These are phyloP conservation scores for Microchrysa polita DNA, from an alignment of 2,888 invertebrate genomes.

Conservation along the genomic window DNA sequence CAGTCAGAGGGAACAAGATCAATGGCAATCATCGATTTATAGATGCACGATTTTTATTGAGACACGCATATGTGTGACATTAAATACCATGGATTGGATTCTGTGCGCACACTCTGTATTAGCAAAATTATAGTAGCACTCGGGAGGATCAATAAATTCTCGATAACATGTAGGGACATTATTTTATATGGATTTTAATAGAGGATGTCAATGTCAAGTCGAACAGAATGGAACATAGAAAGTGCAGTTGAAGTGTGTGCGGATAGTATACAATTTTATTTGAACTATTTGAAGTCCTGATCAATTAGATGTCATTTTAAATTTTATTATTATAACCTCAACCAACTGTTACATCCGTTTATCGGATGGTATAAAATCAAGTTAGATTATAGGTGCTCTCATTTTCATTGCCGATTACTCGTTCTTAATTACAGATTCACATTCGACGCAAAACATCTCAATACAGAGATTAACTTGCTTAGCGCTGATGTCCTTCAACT, in stretches of 20 bases:
- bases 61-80: conserved; percentile 6
- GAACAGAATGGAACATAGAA: background rate
- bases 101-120: background rate
- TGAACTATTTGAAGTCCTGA: no score
- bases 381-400: no score
- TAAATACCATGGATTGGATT: background rate
- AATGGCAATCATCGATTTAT: background rate
- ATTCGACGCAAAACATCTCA: no score
- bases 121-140: background rate
- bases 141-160: conserved; percentile 11
- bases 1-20: background rate
- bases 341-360: no score
- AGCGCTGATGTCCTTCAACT: no score
- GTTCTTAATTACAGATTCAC: no score
- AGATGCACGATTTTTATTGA: background rate
- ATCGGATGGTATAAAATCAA: no score
- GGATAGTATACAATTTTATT: background rate
- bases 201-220: background rate
- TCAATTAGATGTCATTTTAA: no score
- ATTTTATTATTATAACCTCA: no score
- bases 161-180: conserved; percentile 2
- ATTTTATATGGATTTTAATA: background rate
- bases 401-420: no score
- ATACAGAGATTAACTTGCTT: no score
- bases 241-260: background rate